Base-by-base conservation (phyloP, 2,888 invertebrate genomes). In the Sericinus montela region DNA sequence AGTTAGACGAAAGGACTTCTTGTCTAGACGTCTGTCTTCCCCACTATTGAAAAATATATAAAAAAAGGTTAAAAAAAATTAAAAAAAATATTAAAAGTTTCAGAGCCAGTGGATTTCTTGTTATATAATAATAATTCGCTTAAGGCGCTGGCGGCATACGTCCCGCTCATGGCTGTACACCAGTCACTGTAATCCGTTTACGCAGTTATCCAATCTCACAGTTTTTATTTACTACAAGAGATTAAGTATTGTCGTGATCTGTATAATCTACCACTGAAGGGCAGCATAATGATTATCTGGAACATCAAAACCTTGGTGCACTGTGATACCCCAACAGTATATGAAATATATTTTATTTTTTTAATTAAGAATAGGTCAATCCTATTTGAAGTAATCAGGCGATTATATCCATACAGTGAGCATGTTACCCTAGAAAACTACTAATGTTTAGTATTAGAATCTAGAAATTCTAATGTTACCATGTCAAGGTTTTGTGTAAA, bases 71-170 rank as follows among this genome's bases (percentile, higher is more conserved):
- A 19, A 3, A 19, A 19, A 19, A 19, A 2, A 19, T 19, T 19
- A 3, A 3, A 19, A 5, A 3, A 3, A 19, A 19, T 19, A 19
- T 19, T 2, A 2, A 5, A 19, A 19, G 19, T 19, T 19, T 54
- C 49, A 49, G 49, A 45, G 15, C 34, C 46, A 8, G 44, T 47
- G 44, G 0, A 19, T 25, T 25, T 25, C 10, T 32, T 3, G 14
- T 39, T 49, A 32, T 49, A 49, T 49, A 48, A 48, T 37, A 45
- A 35, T 51, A 46, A 48, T 47, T 47, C 45, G 47, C 51, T 53
- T 54, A 52, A 44, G 46, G 44, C 51, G 38, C 44, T 43, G 29
- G 46, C 45, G 29, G 40, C 54, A 44, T 51, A 51, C 49, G 51
- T 30, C 47, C 13, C 25, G 34, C 48, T 44, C 48, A 49, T 38